These are phyloP conservation scores for Microtus richardsoni DNA, from an alignment of 2,113 vertebrate genomes.

Conservation along the genomic window DNA sequence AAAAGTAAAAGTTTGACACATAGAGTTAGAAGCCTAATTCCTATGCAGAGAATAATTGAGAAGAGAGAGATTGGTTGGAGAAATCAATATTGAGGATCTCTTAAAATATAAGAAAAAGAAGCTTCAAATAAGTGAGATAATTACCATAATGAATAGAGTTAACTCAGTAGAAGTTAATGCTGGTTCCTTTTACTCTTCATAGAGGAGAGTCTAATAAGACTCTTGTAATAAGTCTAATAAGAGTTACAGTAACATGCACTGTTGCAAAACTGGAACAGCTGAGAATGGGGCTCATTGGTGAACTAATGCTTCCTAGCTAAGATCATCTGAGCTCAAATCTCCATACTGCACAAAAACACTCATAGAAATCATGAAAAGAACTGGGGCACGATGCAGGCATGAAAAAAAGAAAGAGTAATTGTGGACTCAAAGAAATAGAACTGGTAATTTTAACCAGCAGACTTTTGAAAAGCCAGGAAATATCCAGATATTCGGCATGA, in stretches of 20 bases:
- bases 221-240: no score
- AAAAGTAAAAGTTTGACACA: neutral
- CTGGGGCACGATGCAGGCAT: neutral
- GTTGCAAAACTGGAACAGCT: neutral
- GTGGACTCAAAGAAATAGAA: neutral
- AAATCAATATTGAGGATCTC: neutral
- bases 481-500: neutral
- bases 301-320: neutral
- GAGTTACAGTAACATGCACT: neutral
- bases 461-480: neutral
- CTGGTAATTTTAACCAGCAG: neutral
- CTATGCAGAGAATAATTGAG: neutral
- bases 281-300: neutral
- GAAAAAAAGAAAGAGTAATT: neutral
- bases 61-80: neutral
- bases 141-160: neutral
- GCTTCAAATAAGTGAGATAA: neutral
- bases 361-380: neutral
- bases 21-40: neutral
- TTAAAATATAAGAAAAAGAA: constrained; percentile 14
- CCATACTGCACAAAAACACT: neutral
- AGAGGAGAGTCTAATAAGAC: neutral
- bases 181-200: neutral
- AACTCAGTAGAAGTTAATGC: neutral
- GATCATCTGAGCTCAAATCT: no score